Conservation (phyloP, 2,888 invertebrate species). For the Synanthedon formicaeformis region DNA sequence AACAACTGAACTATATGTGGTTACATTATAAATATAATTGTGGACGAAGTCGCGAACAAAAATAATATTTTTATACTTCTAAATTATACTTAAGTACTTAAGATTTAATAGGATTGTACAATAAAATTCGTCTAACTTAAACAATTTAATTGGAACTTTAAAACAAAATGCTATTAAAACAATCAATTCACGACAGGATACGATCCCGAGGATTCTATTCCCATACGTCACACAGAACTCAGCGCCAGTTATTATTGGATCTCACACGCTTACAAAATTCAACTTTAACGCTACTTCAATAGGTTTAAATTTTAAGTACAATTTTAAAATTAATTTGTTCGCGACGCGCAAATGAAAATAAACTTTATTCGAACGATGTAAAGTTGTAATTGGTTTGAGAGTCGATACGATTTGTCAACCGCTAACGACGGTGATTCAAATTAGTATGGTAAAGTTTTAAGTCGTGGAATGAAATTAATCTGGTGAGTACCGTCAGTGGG, state of each 20-base stretch:
- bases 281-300: neutral
- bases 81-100: too few relatives aligned
- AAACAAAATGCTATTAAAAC: conserved; percentile 2
- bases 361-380: neutral
- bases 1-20: too few relatives aligned
- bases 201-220: conserved; percentile 5
- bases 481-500: conserved; percentile 8
- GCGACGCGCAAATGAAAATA: neutral
- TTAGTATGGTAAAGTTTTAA: conserved; percentile 23
- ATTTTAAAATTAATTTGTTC: conserved; percentile 1
- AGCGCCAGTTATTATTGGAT: conserved; percentile 8
- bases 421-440: conserved; percentile 17
- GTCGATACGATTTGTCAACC: conserved; percentile 4
- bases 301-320: conserved; percentile 4
- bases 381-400: neutral
- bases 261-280: conserved; percentile 5
- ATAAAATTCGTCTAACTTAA: neutral
- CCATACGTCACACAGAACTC: conserved; percentile 9
- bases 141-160: neutral
- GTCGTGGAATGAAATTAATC: conserved; percentile 13
- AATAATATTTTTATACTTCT: too few relatives aligned
- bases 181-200: conserved; percentile 4
- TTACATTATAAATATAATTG: too few relatives aligned
- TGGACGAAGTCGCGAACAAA: too few relatives aligned
- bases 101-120: too few relatives aligned